Base-by-base conservation (phyloP, 1,140 invertebrate genomes). In the Atta texana region DNA sequence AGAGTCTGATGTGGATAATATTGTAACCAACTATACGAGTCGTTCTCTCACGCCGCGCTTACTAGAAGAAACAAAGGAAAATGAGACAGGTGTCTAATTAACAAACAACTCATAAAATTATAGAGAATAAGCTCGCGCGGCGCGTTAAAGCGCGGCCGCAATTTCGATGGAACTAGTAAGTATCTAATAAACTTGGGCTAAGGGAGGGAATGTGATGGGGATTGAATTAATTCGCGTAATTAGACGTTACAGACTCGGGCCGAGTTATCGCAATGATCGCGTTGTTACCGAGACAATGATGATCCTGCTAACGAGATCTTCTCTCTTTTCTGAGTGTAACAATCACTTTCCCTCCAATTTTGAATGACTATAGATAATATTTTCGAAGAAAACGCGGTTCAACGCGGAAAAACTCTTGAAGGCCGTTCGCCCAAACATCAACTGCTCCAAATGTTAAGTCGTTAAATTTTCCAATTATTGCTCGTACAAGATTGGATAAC, bases 11-110 rank as follows among this genome's bases (percentile, higher is more conserved):
- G 55, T 75, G 55, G 55, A 51, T 72, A 84, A 55, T 84, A 74
- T 84, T 66, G 61, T 49, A 75, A 85, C 87, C 87, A 92, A 89
- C 88, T 92, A 93, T 88, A 86, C 77, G 77, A 91, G 88, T 81
- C 55, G 64, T 51, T 69, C 57, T 80, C 44, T 82, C 77, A 69
- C 66, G 39, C n/a, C 68, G 61, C 74, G 85, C 80, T 92, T 94
- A 94, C 94, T 94, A 93, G 39, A 94, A 94, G 89, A 93, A 94
- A 93, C 78, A 85, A 91, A 90, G 69, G 78, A 77, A 82, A 87
- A 88, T 77, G 78, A 86, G 64, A 66, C 55, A 75, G 61, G 59
- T 28, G 57, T 77, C 64, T 75, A 71, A 90, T 86, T 86, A 77
- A 51, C 69, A 76, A 28, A 51, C 69, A 76, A 28, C 39, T 72